A percentile compares a stretch with the other conserved stretches of the same genome.
Evolutionary conservation across 2,888 invertebrate genomes (phyloP).

Genomic region (Chalcosyrphus nemorum): DNA sequence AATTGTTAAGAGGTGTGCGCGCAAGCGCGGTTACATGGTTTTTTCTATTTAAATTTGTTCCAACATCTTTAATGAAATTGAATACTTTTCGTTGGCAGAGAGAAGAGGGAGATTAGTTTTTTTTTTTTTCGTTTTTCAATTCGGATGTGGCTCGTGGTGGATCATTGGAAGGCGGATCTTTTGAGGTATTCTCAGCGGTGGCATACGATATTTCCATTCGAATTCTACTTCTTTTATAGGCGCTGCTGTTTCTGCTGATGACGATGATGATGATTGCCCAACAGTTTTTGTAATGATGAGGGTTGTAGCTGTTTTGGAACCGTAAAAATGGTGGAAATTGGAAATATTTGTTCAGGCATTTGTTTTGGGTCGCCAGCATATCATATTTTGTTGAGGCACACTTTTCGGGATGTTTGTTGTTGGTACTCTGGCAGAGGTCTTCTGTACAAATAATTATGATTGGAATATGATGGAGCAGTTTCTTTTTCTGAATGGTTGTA

Average conservation of each 20-base stretch:
- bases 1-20: constrained; percentile 32
- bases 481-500: constrained; percentile 2
- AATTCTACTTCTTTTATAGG: constrained; percentile 9
- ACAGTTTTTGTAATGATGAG: constrained; percentile 59
- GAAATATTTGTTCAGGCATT: constrained; percentile 61
- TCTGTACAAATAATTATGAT: constrained; percentile 57
- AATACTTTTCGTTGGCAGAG: constrained; percentile 43
- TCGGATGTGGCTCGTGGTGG: constrained; percentile 48
- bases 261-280: constrained; percentile 55
- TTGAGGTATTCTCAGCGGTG: constrained; percentile 47
- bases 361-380: constrained; percentile 69
- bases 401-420: constrained; percentile 51
- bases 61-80: constrained; percentile 54
- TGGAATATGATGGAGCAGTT: constrained; percentile 65
- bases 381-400: constrained; percentile 33
- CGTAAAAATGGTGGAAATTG: constrained; percentile 68
- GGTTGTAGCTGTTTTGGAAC: constrained; percentile 36
- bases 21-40: constrained; percentile 22
- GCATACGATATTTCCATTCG: constrained; percentile 43
- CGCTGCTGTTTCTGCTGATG: constrained; percentile 8
- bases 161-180: constrained; percentile 53
- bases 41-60: constrained; percentile 17
- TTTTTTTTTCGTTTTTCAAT: too few species aligned
- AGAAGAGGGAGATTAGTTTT: constrained; percentile 41
- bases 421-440: constrained; percentile 31